Conservation (phyloP, 1,140 invertebrate species). For the Acromyrmex heyeri region DNA sequence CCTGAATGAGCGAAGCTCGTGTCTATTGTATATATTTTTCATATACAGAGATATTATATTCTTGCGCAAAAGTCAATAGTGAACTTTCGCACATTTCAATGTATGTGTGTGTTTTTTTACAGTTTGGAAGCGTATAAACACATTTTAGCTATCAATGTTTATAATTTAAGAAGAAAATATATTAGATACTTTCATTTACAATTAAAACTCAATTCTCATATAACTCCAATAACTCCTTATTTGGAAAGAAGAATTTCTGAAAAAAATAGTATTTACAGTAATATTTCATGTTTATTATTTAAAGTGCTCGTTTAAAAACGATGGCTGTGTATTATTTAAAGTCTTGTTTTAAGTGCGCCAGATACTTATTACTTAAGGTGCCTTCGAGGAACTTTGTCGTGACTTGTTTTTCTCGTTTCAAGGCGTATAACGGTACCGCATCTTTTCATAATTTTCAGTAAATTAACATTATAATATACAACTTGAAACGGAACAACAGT, state of each 20-base stretch:
- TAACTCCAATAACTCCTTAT: neutral
- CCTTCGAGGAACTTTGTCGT: conserved; percentile 36
- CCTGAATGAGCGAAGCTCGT: conserved; percentile 15
- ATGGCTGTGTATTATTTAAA: conserved; percentile 45
- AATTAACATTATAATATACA: conserved; percentile 31
- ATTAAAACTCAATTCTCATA: conserved; percentile 12
- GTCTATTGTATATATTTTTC: neutral
- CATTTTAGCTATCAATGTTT: neutral
- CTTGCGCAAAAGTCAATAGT: neutral
- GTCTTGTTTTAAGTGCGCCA: conserved; percentile 40
- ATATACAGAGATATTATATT: neutral
- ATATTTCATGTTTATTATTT: conserved; percentile 52
- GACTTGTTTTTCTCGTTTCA: conserved; percentile 11
- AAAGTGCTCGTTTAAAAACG: conserved; percentile 48
- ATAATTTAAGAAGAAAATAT: neutral
- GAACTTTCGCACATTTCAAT: neutral
- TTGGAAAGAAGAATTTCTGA: neutral
- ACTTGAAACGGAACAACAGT: neutral
- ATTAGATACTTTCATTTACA: neutral
- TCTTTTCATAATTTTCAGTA: conserved; percentile 32
- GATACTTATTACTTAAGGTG: conserved; percentile 54
- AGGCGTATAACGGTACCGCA: conserved; percentile 2
- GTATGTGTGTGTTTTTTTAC: neutral
- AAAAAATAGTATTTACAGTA: conserved; percentile 5
- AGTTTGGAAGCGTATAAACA: neutral